Base-by-base conservation (phyloP, 2,888 invertebrate genomes). In the Oligia fasciuncula region DNA sequence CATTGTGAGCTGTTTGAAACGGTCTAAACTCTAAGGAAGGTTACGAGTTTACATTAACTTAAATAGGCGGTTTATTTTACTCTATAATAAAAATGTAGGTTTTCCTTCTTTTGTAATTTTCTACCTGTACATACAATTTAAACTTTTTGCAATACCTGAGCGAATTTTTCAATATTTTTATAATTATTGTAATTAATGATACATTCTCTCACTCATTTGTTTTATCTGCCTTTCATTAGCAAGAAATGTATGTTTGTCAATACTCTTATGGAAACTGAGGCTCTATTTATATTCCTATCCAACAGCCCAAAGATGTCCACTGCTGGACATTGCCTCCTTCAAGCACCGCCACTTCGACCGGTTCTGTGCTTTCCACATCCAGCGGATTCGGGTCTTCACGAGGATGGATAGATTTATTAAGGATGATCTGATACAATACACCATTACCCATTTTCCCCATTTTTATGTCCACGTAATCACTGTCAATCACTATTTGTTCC, bases 1-100 rank as follows among this genome's bases (percentile, higher is more conserved):
- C 84, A 76, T 62, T 87, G 84, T 84, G 0, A 19, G 23, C 65
- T 60, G 62, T 84, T 73, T 71, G 57, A 75, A 84, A 71, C 62
- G 72, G 40, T 73, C 13, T 49, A 65, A 62, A n/a, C 63, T 68
- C 0, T 69, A 49, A 67, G 49, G 29, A 49, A 40, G 14, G 49
- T 62, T 29, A 68, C 5, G 66, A 4, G 14, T 65, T 49, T 49
- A 19, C 54, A 70, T 85, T 73, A 73, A 51, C 14, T 68, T 60
- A 49, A 67, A 79, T 23, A 46, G 49, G 40, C 13, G 1, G 29
- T 6, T 43, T 17, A 46, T 17, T 46, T 43, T 51, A 57, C 11
- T 49, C 19, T 19, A 35, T 11, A 19, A 54, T 62, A 23, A 35
- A 51, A 65, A 46, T 46, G 9, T 66, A 17, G 8, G 13, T 14